These are phyloP conservation scores for Halcyon malimbica DNA, from an alignment of 2,113 vertebrate species.

Conservation along the genomic window DNA sequence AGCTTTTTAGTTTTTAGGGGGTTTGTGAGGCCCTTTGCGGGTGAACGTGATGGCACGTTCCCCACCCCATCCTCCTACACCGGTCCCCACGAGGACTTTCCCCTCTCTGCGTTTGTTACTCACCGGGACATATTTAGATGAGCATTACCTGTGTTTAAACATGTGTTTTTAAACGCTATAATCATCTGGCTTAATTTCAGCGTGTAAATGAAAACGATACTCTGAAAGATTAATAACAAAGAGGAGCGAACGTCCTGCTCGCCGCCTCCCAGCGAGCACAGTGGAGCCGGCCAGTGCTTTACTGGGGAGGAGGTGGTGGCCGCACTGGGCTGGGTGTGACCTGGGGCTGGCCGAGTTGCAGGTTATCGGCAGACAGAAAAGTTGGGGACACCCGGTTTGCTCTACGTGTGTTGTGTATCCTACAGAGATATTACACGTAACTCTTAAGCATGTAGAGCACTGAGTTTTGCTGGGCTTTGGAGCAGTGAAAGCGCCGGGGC, in stretches of 20 bases:
- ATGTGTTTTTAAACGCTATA: background rate
- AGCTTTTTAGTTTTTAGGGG: rapidly evolving
- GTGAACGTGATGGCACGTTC: background rate
- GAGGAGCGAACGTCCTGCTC: background rate
- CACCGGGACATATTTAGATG: background rate
- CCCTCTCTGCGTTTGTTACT: background rate
- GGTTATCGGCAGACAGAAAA: rapidly evolving
- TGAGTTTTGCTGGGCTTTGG: background rate
- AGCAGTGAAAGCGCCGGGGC: rapidly evolving
- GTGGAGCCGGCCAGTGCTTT: background rate
- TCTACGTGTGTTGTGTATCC: background rate
- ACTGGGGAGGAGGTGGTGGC: background rate
- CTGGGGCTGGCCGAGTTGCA: background rate
- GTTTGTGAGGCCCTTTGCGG: background rate
- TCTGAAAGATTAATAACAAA: background rate
- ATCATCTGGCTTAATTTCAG: background rate
- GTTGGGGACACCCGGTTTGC: background rate
- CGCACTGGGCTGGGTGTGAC: too few relatives aligned
- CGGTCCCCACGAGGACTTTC: background rate
- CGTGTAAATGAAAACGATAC: background rate
- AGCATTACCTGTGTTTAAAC: background rate
- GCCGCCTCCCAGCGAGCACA: background rate
- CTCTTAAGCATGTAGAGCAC: rapidly evolving
- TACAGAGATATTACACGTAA: background rate
- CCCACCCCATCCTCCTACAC: background rate